Base-by-base conservation (phyloP, 2,888 invertebrate species). In the Scelioninae gen. 1 region DNA sequence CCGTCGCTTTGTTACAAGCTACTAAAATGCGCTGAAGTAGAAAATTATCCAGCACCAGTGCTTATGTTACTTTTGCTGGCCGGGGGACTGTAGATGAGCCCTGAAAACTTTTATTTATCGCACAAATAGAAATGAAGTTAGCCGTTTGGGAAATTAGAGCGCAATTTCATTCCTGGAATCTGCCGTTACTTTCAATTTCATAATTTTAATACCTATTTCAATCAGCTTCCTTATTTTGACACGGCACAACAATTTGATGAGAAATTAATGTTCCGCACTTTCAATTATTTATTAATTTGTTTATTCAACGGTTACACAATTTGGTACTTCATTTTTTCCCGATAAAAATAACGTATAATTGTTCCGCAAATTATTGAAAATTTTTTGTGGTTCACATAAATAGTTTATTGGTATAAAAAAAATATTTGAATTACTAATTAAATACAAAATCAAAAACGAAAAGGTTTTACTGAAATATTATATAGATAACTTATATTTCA, bases 61-160 rank as follows among this genome's bases (percentile, higher is more conserved):
- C 75, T 81, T 69, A 62, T 32, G 71, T 74, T 82, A 76, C 75
- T 76, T 58, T 43, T 66, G 56, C 76, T 60, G 40, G 43, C 66
- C 43, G 65, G 47, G 53, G 53, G 40, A 43, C 66, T 82, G 66
- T 49, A 31, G 51, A 77, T 49, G 68, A 77, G 58, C 40, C 80
- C 63, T 62, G 51, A 56, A 72, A 82, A 75, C 75, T 75, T 82
- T 76, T 76, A 76, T 76, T 82, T 82, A 76, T 76, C 76, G 69
- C 76, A 32, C 81, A 75, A 68, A 80, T 75, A 60, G 76, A 71
- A 76, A 65, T 31, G 53, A 81, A 75, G 68, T 80, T 75, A 65
- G 63, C 68, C 80, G 68, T 75, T 75, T 80, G 69, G 74, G 62
- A 80, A 80, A 74, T 75, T 66, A 74, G 55, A 69, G 55, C 58